Base-by-base conservation (phyloP, 2,888 invertebrate genomes). In the Leptinotarsa rubiginosa region DNA sequence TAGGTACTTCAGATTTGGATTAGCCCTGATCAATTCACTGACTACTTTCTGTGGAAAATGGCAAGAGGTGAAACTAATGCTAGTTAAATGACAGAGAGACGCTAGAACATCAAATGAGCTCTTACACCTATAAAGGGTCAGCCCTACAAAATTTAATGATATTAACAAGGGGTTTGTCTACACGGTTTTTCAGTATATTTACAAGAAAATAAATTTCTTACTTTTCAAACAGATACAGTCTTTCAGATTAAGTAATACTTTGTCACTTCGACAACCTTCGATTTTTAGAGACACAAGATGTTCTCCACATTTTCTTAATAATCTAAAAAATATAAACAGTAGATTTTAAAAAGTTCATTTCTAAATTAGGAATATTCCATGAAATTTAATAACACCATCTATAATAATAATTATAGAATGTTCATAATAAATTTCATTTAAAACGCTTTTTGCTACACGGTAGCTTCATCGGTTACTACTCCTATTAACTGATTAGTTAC, bases 211-310 rank as follows among this genome's bases (percentile, higher is more conserved):
- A 13, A 7, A 54, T 72, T 67, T n/a, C 76, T 75, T 79, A 84
- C 84, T 81, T 79, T 81, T 80, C 69, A 85, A 75, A 77, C 81
- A 82, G 56, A 77, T 72, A 78, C 84, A 84, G 71, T 85, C 82
- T 20, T 75, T 79, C 62, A 85, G 73, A 59, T 81, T 77, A 52
- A 78, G 73, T 50, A 84, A 76, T 66, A 84, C 78, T 54, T 81
- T 78, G 25, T 84, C 83, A 76, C 77, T 81, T 74, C 80, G 77
- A 74, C 84, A 85, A 70, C 79, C 83, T 67, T 84, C 83, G 71
- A 85, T 76, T 76, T 78, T 79, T 47, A 85, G 71, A 47, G 81
- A 81, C 69, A 75, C 47, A 66, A 85, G 76, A 73, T 74, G 75
- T 68, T 82, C 81, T 31, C 83, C 83, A 72, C 79, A 84, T 66